These are phyloP conservation scores for Phlogophora meticulosa DNA, from an alignment of 2,888 invertebrate genomes.

Conservation along the genomic window DNA sequence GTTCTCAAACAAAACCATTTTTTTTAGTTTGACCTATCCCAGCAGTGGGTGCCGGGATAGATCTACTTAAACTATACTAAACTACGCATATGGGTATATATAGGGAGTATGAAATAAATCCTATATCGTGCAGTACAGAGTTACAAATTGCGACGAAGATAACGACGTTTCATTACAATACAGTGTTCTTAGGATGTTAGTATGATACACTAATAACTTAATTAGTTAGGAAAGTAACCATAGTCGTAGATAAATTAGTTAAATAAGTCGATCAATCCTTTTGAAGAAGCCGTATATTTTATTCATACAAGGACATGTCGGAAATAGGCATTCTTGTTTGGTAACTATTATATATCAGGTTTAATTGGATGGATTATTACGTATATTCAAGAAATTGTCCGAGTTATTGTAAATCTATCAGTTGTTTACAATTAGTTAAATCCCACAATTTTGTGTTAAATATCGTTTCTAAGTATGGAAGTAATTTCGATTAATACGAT, in stretches of 20 bases:
- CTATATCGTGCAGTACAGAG: background rate
- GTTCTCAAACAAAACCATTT: no score
- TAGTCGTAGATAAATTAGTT: background rate
- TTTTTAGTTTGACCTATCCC: no score
- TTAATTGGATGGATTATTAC: conserved; percentile 47
- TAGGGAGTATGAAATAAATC: no score
- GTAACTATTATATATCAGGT: conserved; percentile 15
- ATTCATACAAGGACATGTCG: conserved; percentile 35
- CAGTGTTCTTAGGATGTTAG: no score
- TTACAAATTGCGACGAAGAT: background rate
- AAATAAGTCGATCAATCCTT: conserved; percentile 16
- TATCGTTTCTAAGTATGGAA: background rate
- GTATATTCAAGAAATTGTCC: conserved; percentile 24
- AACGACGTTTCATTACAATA: background rate
- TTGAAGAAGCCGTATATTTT: conserved; percentile 24
- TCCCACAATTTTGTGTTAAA: conserved; percentile 27
- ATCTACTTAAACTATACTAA: no score
- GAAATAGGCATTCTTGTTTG: conserved; percentile 23
- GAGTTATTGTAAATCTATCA: conserved; percentile 36
- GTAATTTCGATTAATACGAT: background rate
- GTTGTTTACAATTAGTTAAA: conserved; percentile 33
- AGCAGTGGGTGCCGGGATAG: no score
- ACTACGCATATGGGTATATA: no score
- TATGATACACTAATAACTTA: conserved; percentile 1
- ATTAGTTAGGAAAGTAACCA: conserved; percentile 1